Base-by-base conservation (phyloP, 2,797 vertebrate species). In the Manis crassicaudata region DNA sequence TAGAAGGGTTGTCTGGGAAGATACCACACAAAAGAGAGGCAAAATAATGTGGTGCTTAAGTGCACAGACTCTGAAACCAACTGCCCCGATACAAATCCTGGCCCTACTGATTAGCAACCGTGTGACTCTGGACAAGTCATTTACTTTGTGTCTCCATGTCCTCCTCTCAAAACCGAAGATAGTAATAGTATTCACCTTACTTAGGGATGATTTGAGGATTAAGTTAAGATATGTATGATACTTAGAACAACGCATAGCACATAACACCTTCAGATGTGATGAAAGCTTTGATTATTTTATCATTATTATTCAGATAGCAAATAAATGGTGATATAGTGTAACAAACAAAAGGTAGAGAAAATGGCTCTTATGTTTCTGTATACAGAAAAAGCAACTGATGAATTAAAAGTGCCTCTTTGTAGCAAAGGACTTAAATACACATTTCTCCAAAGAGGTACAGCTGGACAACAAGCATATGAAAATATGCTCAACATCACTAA, bases 281-380 rank as follows among this genome's bases (percentile, higher is more conserved):
- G 1, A 12, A 93, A 46, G 18, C 54, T 81, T 81, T 79, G n/a
- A 3, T 79, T 70, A 68, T 65, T 87, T 80, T 88, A 83, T 46
- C 50, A 91, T 63, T 89, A 70, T 62, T 90, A 35, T 50, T 94
- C 32, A 95, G 6, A 88, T 90, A 27, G 54, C 52, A 87, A 32
- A 63, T 83, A 87, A 79, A 75, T 58, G 35, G 35, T 35, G 27
- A 56, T 40, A 79, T 2, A 40, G 10, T 23, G 11, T 70, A 56
- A 32, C 60, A 92, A 96, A 94, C 27, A 67, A 52, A 21, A 92
- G 18, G 13, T 40, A 77, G 68, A 3, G 32, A 1, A 73, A 96
- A 87, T 73, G 43, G 5, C 27, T 95, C 29, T 94, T 82, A 77
- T 52, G 25, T 82, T 82, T 62, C 50, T 65, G 1, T 86, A 40